A percentile compares a stretch with the other conserved stretches of the same genome.
These are phyloP conservation scores for Ligdia adustata DNA, from an alignment of 2,888 invertebrate genomes.

Conservation along the genomic window DNA sequence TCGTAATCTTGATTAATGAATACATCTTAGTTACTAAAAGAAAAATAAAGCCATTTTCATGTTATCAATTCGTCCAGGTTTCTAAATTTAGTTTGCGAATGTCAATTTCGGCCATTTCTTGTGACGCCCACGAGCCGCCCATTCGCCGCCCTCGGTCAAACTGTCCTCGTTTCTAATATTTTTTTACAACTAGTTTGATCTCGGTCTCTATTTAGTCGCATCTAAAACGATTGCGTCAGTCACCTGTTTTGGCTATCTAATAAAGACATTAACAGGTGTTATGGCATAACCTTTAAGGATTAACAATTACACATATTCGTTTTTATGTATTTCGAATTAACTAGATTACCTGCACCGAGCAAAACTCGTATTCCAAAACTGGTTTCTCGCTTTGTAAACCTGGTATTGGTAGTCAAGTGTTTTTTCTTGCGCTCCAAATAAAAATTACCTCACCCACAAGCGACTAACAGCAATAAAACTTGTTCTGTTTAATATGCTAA, in stretches of 20 bases:
- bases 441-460: constrained; percentile 12
- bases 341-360: no score
- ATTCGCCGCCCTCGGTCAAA: constrained; percentile 30
- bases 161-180: constrained; percentile 38
- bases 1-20: constrained; percentile 5
- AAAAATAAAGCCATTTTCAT: background rate
- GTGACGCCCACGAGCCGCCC: constrained; percentile 38
- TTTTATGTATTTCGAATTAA: no score
- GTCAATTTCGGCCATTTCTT: constrained; percentile 1
- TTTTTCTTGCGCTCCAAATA: constrained; percentile 18
- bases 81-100: background rate
- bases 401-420: constrained; percentile 1
- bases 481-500: constrained; percentile 21
- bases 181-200: constrained; percentile 18
- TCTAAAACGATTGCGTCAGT: constrained; percentile 3
- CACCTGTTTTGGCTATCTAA: constrained; percentile 3
- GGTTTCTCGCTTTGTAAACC: constrained; percentile 5
- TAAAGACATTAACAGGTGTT: constrained; percentile 16
- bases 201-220: constrained; percentile 12
- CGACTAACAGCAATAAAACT: constrained; percentile 16
- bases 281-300: constrained; percentile 13
- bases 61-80: background rate
- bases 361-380: constrained; percentile 16
- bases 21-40: background rate
- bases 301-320: constrained; percentile 7